A percentile compares a stretch with the other conserved stretches of the same genome.
Evolutionary conservation across 2,888 invertebrate species (phyloP).

Genomic region (Cinara cedri): DNA sequence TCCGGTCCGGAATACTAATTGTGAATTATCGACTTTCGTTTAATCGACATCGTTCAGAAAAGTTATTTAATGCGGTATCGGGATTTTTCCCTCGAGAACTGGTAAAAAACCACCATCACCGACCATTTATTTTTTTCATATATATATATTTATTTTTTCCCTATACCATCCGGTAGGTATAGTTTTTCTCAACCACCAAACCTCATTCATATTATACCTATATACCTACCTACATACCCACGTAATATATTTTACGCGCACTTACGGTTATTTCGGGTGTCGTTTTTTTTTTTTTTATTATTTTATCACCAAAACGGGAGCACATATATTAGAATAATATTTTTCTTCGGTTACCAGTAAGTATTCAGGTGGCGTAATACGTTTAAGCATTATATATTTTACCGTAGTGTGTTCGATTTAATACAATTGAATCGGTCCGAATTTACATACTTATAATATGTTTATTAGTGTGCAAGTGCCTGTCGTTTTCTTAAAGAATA

Average conservation of each 20-base stretch:
- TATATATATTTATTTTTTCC: not conserved
- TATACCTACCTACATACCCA: no score
- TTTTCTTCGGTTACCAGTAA: not conserved
- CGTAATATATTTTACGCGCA: conserved; percentile 33
- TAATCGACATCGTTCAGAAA: conserved; percentile 56
- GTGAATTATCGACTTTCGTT: conserved; percentile 56
- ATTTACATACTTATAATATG: no score
- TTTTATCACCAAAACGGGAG: conserved; percentile 24
- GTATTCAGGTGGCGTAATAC: no score
- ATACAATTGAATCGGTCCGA: no score
- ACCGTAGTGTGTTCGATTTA: no score
- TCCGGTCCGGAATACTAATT: conserved; percentile 56
- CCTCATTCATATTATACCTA: not conserved
- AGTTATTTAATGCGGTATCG: conserved; percentile 51
- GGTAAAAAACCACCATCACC: conserved; percentile 3
- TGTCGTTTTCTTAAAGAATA: no score
- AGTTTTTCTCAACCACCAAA: conserved; percentile 28
- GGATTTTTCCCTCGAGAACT: conserved; percentile 42
- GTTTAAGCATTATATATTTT: no score
- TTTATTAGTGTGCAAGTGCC: no score
- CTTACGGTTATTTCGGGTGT: conserved; percentile 48
- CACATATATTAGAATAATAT: not conserved
- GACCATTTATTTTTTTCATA: not conserved
- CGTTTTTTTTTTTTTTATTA: not conserved
- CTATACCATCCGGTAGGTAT: not conserved